A percentile compares a stretch with the other conserved stretches of the same genome.
Conservation (phyloP, 2,888 invertebrate species). For the Amblyjoppa proteus region DNA sequence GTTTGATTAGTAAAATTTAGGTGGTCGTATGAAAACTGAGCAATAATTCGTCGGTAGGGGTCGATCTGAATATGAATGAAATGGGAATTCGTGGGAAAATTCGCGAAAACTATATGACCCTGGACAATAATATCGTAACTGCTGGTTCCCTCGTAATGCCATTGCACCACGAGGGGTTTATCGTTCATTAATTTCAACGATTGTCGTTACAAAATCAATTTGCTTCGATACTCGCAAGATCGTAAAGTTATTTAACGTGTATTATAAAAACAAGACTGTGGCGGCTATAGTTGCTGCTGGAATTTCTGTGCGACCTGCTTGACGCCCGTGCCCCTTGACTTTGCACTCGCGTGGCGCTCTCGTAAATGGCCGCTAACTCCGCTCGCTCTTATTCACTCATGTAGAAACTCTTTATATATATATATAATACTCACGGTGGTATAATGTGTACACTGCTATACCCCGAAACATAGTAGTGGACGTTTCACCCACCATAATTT, state of each 20-base stretch:
- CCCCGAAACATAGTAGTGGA: slow-evolving; percentile 25
- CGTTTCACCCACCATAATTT: slow-evolving; percentile 39
- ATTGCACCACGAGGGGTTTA: slow-evolving; percentile 19
- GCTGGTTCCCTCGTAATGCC: slow-evolving; percentile 17
- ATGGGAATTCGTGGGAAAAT: background rate
- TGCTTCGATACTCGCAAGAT: slow-evolving; percentile 74
- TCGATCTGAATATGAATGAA: background rate
- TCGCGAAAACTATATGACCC: background rate
- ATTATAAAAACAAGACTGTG: slow-evolving; percentile 76
- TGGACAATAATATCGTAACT: background rate
- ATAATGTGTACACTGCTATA: slow-evolving; percentile 28
- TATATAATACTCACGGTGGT: background rate
- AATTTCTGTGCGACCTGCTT: slow-evolving; percentile 26
- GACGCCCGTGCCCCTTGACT: slow-evolving; percentile 39
- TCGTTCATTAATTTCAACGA: slow-evolving; percentile 75
- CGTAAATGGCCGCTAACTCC: slow-evolving; percentile 45
- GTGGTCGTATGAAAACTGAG: background rate
- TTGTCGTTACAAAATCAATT: slow-evolving; percentile 79
- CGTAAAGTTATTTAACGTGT: slow-evolving; percentile 79
- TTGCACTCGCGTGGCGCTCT: slow-evolving; percentile 45
- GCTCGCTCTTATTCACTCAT: slow-evolving; percentile 40
- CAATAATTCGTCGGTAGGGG: background rate
- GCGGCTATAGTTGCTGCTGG: background rate
- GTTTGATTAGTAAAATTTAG: background rate
- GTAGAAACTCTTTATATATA: slow-evolving; percentile 18